Evolutionary conservation across 2,888 invertebrate genomes (phyloP).

Genomic region (Epirrhoe alternata): DNA sequence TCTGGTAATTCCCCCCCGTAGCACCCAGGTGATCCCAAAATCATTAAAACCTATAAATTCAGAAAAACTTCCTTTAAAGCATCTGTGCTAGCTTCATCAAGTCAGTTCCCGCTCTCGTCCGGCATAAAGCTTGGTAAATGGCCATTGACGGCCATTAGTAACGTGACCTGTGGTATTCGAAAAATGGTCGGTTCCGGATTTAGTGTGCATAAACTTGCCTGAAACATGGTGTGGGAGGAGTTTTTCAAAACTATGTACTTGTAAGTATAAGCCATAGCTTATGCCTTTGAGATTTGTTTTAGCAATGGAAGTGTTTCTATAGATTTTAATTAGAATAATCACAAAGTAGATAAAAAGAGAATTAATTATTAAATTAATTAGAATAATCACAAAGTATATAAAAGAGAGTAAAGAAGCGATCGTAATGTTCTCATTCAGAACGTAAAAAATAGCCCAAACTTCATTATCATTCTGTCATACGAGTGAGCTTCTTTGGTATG

Average conservation of each 20-base stretch:
- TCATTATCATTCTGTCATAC: too few species aligned
- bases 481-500: too few species aligned
- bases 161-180: conserved; percentile 45
- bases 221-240: conserved; percentile 12
- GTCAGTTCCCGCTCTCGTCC: conserved; percentile 28
- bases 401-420: too few species aligned
- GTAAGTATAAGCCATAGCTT: too few species aligned
- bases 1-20: too few species aligned
- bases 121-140: conserved; percentile 47
- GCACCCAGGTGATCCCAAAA: too few species aligned
- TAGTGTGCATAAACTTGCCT: conserved; percentile 16
- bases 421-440: too few species aligned
- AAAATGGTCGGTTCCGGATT: conserved; percentile 50
- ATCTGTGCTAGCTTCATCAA: neutral
- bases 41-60: too few species aligned
- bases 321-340: neutral
- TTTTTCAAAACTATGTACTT: too few species aligned
- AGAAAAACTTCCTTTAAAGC: neutral
- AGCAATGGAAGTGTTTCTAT: neutral
- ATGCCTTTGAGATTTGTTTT: neutral
- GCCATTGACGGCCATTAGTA: conserved; percentile 50
- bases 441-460: too few species aligned
- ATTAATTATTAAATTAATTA: too few species aligned
- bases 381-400: neutral
- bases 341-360: neutral